A percentile compares a stretch with the other conserved stretches of the same genome.
Conservation (phyloP, 2,888 invertebrate genomes). For the Lottia scabra region DNA sequence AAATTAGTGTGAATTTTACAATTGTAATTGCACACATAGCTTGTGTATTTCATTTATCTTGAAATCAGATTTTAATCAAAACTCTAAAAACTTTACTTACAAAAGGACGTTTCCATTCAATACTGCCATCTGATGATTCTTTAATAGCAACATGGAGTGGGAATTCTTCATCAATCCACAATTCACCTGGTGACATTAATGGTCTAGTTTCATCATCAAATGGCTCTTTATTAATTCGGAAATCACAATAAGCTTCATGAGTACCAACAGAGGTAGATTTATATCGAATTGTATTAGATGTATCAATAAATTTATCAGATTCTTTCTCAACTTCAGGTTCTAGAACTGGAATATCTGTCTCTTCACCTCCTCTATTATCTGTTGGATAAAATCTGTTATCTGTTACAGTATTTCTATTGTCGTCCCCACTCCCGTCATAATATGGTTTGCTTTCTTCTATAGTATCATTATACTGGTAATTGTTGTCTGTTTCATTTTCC, state of each 20-base stretch:
- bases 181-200: constrained; percentile 20
- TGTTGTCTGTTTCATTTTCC: neutral
- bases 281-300: constrained; percentile 1
- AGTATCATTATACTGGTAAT: constrained; percentile 6
- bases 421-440: constrained; percentile 8
- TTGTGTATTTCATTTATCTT: too few species aligned
- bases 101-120: constrained; percentile 56
- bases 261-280: constrained; percentile 23
- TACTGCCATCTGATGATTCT: constrained; percentile 18
- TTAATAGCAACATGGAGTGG: constrained; percentile 43
- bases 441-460: neutral
- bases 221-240: constrained; percentile 30
- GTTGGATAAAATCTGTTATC: neutral
- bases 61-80: neutral
- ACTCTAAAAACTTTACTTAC: constrained; percentile 42
- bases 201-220: constrained; percentile 30
- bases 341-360: neutral
- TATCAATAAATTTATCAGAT: constrained; percentile 4
- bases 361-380: neutral
- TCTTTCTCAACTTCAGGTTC: neutral
- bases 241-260: constrained; percentile 31
- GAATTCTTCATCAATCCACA: constrained; percentile 50
- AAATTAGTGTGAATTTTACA: too few species aligned
- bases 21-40: too few species aligned
- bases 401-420: constrained; percentile 2